Evolutionary conservation across 2,113 vertebrate genomes (phyloP), one percentile per base, ranked within the genome.

Genomic region (Aix galericulata): DNA sequence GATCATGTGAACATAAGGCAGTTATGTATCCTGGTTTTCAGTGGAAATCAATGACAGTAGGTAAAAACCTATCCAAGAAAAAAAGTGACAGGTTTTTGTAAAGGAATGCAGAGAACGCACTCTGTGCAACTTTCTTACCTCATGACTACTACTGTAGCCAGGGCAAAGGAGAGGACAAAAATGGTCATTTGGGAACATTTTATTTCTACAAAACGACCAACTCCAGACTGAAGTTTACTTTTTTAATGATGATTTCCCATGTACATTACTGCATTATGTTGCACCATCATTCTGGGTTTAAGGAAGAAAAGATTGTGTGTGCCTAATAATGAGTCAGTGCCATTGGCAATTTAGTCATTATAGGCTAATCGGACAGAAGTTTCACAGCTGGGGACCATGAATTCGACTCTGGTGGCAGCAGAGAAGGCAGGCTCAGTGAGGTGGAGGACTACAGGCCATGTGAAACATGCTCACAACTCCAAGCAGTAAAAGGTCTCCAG

Each of bases 201-300:
- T 48, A 8, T 68, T 79, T 79, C 34, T 84, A 36, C 29, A 55
- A 60, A 62, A 56, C 17, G 0, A 55, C 50, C 15, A 56, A 74
- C 63, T 69, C 17, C 63, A 58, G 46, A 63, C 25, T 50, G 8
- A 84, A 50, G 26, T 63, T 80, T 38, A 62, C 23, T 18, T 18
- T 46, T 81, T 31, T 58, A 71, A 36, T 17, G 21, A 23, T 40
- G 27, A 40, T 59, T 80, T 69, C 21, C 40, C 48, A 44, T 44
- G 31, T 29, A 58, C 0, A 0, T 53, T 59, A 52, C 16, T 40
- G 36, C 34, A 11, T 52, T 80, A 0, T 0, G 11, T 58, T 63
- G 34, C 55, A 75, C 23, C 27, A 15, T n/a, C 17, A 29, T 14
- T 58, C 68, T 38, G 26, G 18, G 34, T 56, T 75, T 85, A 80